Percentiles rank a stretch among this genome's conserved stretches.
Conservation (phyloP, 1,140 invertebrate species). For the Panagrolaimus sp. region DNA sequence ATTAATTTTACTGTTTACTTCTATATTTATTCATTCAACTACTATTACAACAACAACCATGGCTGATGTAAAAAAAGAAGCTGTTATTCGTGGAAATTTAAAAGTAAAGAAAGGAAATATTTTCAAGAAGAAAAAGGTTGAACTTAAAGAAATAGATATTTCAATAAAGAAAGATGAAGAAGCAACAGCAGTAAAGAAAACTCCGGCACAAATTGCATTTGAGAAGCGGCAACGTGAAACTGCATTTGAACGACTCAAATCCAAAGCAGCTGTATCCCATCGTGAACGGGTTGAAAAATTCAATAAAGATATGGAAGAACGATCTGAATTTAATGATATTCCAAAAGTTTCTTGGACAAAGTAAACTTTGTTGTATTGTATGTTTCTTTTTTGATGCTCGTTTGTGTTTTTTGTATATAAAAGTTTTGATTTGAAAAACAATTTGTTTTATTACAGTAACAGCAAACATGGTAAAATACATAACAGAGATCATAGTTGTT, state of each 20-base stretch:
- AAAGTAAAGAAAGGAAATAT: constrained; percentile 52
- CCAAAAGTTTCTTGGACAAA: constrained; percentile 57
- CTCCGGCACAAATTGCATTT: constrained; percentile 53
- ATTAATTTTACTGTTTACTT: not conserved
- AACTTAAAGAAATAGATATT: constrained; percentile 49
- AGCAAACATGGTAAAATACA: not conserved
- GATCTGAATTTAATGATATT: constrained; percentile 58
- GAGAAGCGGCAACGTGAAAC: constrained; percentile 49
- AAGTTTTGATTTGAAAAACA: not conserved
- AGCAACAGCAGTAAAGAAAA: constrained; percentile 33
- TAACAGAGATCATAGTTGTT: no score
- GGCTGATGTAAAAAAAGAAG: constrained; percentile 28
- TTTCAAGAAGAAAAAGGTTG: constrained; percentile 49
- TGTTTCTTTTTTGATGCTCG: constrained; percentile 3
- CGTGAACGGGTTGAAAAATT: constrained; percentile 52
- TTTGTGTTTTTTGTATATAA: not conserved
- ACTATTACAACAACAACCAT: not conserved
- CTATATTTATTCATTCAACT: not conserved
- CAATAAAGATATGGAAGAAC: constrained; percentile 54
- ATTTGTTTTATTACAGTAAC: constrained; percentile 7
- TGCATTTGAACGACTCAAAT: constrained; percentile 46
- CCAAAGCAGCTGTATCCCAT: constrained; percentile 52
- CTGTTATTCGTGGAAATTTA: constrained; percentile 44
- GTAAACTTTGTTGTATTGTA: constrained; percentile 24
- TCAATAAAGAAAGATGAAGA: constrained; percentile 54